phyloP scores from a whole-genome alignment of 1,140 invertebrate species.

The Hyles vespertilio region DNA sequence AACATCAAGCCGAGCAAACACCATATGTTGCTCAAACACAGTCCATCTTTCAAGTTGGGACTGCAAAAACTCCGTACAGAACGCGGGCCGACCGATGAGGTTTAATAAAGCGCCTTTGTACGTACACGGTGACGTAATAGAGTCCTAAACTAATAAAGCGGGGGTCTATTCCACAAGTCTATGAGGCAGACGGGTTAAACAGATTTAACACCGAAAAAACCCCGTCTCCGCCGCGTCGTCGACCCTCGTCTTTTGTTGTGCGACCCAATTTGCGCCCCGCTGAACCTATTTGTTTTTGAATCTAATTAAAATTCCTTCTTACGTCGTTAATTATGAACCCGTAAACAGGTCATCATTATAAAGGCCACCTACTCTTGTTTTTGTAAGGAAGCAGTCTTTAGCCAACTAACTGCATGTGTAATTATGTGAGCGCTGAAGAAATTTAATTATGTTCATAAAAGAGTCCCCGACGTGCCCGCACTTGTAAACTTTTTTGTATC shows the following conservation, averaged over 20 bases:
- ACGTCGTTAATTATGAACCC: conserved; percentile 22
- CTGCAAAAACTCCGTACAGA: background rate
- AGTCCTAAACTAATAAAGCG: conserved; percentile 66
- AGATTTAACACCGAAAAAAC: conserved; percentile 50
- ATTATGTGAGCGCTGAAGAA: too few species aligned
- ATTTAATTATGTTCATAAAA: too few species aligned
- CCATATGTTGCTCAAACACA: conserved; percentile 36
- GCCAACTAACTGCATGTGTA: too few species aligned
- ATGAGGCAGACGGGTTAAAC: conserved; percentile 45
- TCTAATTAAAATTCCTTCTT: conserved; percentile 37
- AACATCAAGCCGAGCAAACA: conserved; percentile 37
- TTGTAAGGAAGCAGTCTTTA: conserved; percentile 1
- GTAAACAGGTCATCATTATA: conserved; percentile 19
- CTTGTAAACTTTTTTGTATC: too few species aligned
- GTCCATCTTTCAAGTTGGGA: background rate
- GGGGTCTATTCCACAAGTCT: conserved; percentile 39
- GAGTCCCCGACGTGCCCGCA: too few species aligned
- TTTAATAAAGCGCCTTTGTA: conserved; percentile 54
- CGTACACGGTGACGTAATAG: conserved; percentile 53
- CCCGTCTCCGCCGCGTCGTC: conserved; percentile 24
- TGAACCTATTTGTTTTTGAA: conserved; percentile 28
- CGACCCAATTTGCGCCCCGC: conserved; percentile 27
- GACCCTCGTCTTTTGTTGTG: conserved; percentile 34
- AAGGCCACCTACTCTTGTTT: conserved; percentile 10
- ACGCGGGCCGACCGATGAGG: conserved; percentile 27